Percentiles rank a stretch among this genome's conserved stretches.
Evolutionary conservation across 1,140 invertebrate species (phyloP).

Genomic region (Drosophila parabipectinata): DNA sequence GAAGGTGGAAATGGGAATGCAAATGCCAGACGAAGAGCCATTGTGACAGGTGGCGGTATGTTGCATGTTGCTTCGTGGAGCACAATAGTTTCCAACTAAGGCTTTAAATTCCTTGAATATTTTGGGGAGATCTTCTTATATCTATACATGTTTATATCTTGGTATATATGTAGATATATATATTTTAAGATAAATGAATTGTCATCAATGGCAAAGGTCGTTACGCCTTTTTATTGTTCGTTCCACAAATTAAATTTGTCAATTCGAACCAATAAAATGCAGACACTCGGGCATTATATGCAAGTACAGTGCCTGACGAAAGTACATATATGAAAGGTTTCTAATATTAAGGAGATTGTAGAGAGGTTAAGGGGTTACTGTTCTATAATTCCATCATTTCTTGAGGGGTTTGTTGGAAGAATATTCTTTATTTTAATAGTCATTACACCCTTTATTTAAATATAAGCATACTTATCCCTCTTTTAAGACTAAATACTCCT

Average conservation of each 20-base stretch:
- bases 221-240: slow-evolving; percentile 76
- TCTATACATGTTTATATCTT: slow-evolving; percentile 1
- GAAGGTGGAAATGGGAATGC: slow-evolving; percentile 11
- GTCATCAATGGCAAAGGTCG: slow-evolving; percentile 43
- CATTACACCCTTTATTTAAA: too few species aligned
- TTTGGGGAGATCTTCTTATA: too few species aligned
- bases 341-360: too few species aligned
- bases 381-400: too few species aligned
- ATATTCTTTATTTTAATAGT: too few species aligned
- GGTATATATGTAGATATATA: slow-evolving; percentile 22
- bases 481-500: too few species aligned
- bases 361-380: too few species aligned
- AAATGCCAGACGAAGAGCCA: slow-evolving; percentile 43
- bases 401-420: too few species aligned
- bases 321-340: not conserved
- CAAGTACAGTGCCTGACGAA: slow-evolving; percentile 13
- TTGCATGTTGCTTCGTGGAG: not conserved
- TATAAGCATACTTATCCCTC: too few species aligned
- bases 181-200: slow-evolving; percentile 18
- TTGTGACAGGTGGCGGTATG: slow-evolving; percentile 25
- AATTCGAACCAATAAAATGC: slow-evolving; percentile 70
- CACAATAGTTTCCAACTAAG: not conserved
- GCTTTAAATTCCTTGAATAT: not conserved
- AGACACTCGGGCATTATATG: slow-evolving; percentile 29
- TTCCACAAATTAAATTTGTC: slow-evolving; percentile 63